Conservation (phyloP, 2,113 vertebrate species). For the Tachuris rubrigastra region DNA sequence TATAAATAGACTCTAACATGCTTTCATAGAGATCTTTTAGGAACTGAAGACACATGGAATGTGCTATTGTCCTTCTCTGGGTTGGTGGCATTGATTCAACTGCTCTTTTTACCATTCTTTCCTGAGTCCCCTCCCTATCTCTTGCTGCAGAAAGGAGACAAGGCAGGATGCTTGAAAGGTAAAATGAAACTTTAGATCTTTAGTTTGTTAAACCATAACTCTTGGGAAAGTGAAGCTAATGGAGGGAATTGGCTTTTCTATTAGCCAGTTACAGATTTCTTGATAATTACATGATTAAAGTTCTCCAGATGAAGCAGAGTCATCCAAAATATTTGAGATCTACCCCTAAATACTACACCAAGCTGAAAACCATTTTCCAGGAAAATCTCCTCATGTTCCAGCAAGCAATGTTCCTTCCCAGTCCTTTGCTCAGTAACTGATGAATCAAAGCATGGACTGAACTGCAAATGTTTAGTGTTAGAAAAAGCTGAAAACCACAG, state of each 20-base stretch:
- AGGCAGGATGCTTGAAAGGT: slow-evolving; percentile 75
- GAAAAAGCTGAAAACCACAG: not conserved
- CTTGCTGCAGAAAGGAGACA: slow-evolving; percentile 78
- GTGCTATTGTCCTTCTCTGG: slow-evolving; percentile 73
- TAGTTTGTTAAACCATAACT: not conserved
- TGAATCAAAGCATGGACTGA: not conserved
- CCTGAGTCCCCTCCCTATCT: slow-evolving; percentile 75
- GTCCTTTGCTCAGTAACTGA: not conserved
- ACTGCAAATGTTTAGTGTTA: not conserved
- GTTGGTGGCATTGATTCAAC: slow-evolving; percentile 76
- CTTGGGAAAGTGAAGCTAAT: not conserved
- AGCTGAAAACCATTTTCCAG: not conserved
- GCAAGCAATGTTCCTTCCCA: not conserved
- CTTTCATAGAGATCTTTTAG: slow-evolving; percentile 78
- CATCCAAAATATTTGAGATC: not conserved
- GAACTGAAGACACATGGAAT: slow-evolving; percentile 82
- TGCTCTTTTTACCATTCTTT: slow-evolving; percentile 71
- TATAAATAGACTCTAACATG: not conserved
- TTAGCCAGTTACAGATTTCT: not conserved
- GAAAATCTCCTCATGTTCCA: not conserved
- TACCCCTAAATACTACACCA: not conserved
- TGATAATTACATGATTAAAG: not conserved
- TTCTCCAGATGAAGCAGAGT: not conserved
- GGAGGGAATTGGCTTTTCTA: not conserved
- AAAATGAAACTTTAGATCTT: not conserved